phyloP scores from a whole-genome alignment of 2,797 vertebrate species.

The Selene dorsalis region DNA sequence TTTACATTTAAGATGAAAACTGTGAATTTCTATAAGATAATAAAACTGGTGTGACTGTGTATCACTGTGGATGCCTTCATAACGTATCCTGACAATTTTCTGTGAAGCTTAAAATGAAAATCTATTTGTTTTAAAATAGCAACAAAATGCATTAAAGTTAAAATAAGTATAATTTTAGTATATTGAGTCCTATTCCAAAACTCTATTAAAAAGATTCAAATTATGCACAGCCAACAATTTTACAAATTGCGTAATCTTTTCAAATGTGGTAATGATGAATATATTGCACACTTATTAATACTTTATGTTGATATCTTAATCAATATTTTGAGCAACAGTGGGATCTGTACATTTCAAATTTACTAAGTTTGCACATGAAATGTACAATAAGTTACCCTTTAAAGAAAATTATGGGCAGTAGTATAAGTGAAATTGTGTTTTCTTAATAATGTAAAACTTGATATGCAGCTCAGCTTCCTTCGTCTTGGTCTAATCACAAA shows the following conservation, averaged over 20 bases:
- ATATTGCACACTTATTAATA: neutral
- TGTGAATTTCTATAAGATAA: neutral
- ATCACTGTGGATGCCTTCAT: neutral
- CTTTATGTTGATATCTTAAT: neutral
- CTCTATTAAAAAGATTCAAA: neutral
- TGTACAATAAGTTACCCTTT: constrained; percentile 16
- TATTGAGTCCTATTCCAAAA: neutral
- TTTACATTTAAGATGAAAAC: constrained; percentile 11
- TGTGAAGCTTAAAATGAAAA: neutral
- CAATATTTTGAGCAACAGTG: neutral
- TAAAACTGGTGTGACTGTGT: neutral
- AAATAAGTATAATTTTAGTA: neutral
- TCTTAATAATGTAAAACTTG: constrained; percentile 58
- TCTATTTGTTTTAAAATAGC: neutral
- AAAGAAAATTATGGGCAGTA: constrained; percentile 28
- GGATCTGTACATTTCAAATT: constrained; percentile 4
- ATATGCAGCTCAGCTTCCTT: constrained; percentile 48
- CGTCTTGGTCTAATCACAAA: constrained; percentile 42
- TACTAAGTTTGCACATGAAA: neutral
- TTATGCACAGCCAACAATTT: no score
- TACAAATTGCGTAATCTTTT: no score
- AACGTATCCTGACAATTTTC: neutral
- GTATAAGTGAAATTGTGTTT: constrained; percentile 51
- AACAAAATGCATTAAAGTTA: neutral
- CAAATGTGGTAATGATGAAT: neutral